A percentile compares a stretch with the other conserved stretches of the same genome.
Evolutionary conservation across 1,140 invertebrate species (phyloP).

Genomic region (Megathymus violae): DNA sequence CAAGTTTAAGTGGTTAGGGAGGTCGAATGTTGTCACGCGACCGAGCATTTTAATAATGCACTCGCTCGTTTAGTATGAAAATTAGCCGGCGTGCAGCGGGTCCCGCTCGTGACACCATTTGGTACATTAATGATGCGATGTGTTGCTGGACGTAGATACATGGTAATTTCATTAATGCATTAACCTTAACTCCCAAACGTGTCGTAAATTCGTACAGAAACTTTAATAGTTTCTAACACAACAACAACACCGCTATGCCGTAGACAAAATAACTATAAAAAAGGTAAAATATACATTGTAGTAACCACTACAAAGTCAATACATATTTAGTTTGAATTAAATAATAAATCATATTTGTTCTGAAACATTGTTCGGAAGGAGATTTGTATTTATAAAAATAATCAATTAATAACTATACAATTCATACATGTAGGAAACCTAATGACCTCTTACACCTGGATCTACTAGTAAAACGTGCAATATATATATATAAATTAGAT

Average conservation of each 20-base stretch:
- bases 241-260: conserved; percentile 7
- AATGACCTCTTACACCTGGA: too few relatives aligned
- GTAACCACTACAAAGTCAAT: too few relatives aligned
- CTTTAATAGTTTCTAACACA: conserved; percentile 15
- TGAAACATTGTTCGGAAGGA: too few relatives aligned
- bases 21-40: conserved; percentile 64
- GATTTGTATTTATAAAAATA: too few relatives aligned
- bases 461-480: too few relatives aligned
- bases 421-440: too few relatives aligned
- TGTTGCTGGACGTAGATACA: conserved; percentile 41
- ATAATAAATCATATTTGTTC: too few relatives aligned
- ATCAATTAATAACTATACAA: too few relatives aligned
- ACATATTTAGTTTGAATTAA: too few relatives aligned
- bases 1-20: conserved; percentile 65
- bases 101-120: conserved; percentile 45
- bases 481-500: too few relatives aligned
- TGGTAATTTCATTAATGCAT: conserved; percentile 39
- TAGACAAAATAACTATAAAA: background rate
- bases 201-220: conserved; percentile 25
- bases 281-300: too few relatives aligned
- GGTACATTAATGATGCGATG: conserved; percentile 64
- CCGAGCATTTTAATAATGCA: conserved; percentile 78
- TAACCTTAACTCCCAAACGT: conserved; percentile 31
- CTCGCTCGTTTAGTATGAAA: conserved; percentile 78
- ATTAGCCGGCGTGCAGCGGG: conserved; percentile 65